A percentile compares a stretch with the other conserved stretches of the same genome.
Evolutionary conservation across 23 tunicate species (phyloP).

Genomic region (Trididemnum nubilum): DNA sequence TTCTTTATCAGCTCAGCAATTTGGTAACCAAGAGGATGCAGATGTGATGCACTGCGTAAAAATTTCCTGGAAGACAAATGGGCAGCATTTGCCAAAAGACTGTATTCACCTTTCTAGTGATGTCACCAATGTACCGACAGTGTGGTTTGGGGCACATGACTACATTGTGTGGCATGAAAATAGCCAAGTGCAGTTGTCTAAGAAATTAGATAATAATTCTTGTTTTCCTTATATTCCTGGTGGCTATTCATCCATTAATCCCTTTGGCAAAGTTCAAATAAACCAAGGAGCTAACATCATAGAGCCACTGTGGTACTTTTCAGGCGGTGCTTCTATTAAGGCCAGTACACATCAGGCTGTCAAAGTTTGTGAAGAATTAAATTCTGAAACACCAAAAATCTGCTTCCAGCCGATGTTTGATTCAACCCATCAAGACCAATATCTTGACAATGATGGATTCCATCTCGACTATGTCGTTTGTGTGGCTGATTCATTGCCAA

Average conservation of each 20-base stretch:
- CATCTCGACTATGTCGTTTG: conserved; percentile 51
- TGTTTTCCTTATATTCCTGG: conserved; percentile 55
- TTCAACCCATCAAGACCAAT: conserved; percentile 23
- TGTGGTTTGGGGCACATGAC: conserved; percentile 44
- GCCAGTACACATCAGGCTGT: conserved; percentile 45
- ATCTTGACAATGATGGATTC: conserved; percentile 19
- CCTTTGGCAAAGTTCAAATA: conserved; percentile 9
- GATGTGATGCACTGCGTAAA: conserved; percentile 25
- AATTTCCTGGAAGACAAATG: conserved; percentile 30
- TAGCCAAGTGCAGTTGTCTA: neutral
- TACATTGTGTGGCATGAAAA: conserved; percentile 23
- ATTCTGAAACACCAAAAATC: conserved; percentile 19
- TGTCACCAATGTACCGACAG: neutral
- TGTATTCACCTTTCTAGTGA: conserved; percentile 17
- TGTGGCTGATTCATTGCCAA: conserved; percentile 22
- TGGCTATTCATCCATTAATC: conserved; percentile 6
- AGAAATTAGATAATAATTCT: neutral
- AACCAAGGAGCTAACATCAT: conserved; percentile 57
- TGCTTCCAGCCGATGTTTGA: conserved; percentile 44
- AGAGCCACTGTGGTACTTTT: conserved; percentile 63
- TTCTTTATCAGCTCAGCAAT: conserved; percentile 2
- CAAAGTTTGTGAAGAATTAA: conserved; percentile 17
- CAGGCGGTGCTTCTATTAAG: conserved; percentile 43
- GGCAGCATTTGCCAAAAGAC: neutral
- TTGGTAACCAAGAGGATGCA: conserved; percentile 14